phyloP scores from a whole-genome alignment of 2,888 invertebrate species.

The Zaprionus obscuricornis region DNA sequence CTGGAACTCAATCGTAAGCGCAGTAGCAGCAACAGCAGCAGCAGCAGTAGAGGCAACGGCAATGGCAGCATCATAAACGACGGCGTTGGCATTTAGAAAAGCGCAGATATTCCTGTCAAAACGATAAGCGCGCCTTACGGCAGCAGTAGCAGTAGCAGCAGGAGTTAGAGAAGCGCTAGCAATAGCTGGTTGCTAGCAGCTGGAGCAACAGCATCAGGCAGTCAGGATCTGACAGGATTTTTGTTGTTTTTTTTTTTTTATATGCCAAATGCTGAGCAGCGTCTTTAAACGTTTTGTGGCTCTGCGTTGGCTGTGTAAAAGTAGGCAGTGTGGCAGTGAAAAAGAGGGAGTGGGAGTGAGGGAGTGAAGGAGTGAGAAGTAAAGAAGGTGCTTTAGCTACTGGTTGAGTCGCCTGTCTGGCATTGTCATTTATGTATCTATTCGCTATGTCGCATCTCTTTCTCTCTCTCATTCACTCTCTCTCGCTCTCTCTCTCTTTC shows the following conservation, averaged over 20 bases:
- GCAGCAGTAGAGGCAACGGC: constrained; percentile 75
- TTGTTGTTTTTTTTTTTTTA: constrained; percentile 52
- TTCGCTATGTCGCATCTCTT: constrained; percentile 63
- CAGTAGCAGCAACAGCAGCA: constrained; percentile 46
- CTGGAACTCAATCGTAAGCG: constrained; percentile 71
- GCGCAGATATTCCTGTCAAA: constrained; percentile 79
- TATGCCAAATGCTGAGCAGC: constrained; percentile 76
- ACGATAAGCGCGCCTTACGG: constrained; percentile 75
- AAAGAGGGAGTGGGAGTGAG: not conserved
- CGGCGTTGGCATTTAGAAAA: constrained; percentile 78
- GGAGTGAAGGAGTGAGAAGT: constrained; percentile 2
- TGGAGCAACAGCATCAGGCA: constrained; percentile 19
- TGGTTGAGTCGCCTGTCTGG: constrained; percentile 47
- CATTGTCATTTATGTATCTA: constrained; percentile 79
- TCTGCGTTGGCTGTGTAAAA: too few species aligned
- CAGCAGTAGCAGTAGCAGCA: constrained; percentile 9
- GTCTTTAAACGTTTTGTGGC: constrained; percentile 76
- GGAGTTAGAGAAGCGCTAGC: constrained; percentile 9
- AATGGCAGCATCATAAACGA: constrained; percentile 77
- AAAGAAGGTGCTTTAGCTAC: constrained; percentile 13
- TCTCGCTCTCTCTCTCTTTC: too few species aligned
- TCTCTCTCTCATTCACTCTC: too few species aligned
- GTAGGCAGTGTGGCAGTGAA: too few species aligned
- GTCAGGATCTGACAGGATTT: constrained; percentile 45
- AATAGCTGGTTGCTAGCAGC: constrained; percentile 2